Percentiles rank a stretch among this genome's conserved stretches.
Evolutionary conservation across 2,113 vertebrate genomes (phyloP).

Genomic region (Baryphthengus martii): DNA sequence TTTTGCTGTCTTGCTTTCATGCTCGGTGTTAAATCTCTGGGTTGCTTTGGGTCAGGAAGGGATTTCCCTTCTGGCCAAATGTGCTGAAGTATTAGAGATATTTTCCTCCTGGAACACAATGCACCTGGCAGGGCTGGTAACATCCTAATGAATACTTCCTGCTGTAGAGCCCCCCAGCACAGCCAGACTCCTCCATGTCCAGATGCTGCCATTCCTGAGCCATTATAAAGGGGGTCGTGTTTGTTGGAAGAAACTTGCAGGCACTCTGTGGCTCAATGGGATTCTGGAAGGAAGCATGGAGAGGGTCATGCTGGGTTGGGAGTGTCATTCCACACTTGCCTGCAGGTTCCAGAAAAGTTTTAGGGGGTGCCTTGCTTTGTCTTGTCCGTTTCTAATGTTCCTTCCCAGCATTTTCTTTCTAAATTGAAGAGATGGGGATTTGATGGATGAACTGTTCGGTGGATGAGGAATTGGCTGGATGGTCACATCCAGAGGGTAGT

Average conservation of each 20-base stretch:
- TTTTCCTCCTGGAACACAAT: not conserved
- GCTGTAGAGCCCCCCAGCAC: not conserved
- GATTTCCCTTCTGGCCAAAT: not conserved
- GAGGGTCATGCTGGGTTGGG: not conserved
- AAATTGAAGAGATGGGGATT: not conserved
- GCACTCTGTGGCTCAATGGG: not conserved
- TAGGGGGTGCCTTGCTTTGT: not conserved
- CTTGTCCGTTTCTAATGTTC: not conserved
- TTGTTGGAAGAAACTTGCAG: not conserved
- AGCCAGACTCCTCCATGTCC: not conserved
- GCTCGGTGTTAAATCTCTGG: not conserved
- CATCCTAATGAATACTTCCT: not conserved
- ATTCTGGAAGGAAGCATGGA: not conserved
- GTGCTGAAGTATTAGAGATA: not conserved
- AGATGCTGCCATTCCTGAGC: not conserved
- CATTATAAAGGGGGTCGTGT: not conserved
- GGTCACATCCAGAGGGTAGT: not conserved
- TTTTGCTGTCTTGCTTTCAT: not conserved
- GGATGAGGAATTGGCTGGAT: not conserved
- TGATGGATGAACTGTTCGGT: not conserved
- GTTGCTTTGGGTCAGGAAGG: not conserved
- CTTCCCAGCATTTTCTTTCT: not conserved
- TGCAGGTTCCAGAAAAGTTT: not conserved
- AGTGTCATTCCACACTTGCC: not conserved
- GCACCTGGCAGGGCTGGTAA: not conserved